Base-by-base conservation (phyloP, 2,113 vertebrate species). In the Nerophis lumbriciformis region DNA sequence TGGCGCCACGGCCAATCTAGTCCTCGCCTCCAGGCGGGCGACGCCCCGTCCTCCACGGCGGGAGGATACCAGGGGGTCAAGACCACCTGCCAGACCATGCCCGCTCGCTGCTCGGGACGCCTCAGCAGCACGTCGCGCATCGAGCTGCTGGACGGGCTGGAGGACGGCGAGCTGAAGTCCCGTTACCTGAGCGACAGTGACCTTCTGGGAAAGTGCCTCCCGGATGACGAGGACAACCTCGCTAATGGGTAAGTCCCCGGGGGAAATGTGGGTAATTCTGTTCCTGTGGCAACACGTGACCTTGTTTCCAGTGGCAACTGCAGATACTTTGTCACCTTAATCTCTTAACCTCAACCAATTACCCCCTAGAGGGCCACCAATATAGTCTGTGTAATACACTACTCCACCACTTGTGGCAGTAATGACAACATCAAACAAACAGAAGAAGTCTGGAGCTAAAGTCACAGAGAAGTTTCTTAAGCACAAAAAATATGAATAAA, bases 1-100 rank as follows among this genome's bases (percentile, higher is more conserved):
- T 98, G 97, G 96, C 94, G 94, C 78, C 96, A 98, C 0, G 96
- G 96, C 49, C 97, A 98, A 81, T 92, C 97, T n/a, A 98, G 96
- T 75, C 97, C 97, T 0, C 91, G 97, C 9, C 90, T 99, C 68
- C 97, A 98, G 83, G 97, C 97, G 0, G 97, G 97, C 0, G 97
- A 98, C 0, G 96, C 97, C 0, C 97, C 96, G 0, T 98, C 96
- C 0, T 93, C 94, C 12, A 82, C 88, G 0, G 5, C 93, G 76
- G 65, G 91, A 70, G 85, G 90, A 1, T 96, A 94, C 73, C 90
- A 91, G 0, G 90, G 75, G 4, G 67, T 89, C 0, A 94, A 94
- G 81, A 80, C 89, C 0, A 78, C 61, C 10, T 84, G 93, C 0
- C 94, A 93, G 77, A 98, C 96, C 15, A 96, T 97, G 97, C 97